Conservation (phyloP, 1,140 invertebrate genomes). For the Psilanteris sp. region DNA sequence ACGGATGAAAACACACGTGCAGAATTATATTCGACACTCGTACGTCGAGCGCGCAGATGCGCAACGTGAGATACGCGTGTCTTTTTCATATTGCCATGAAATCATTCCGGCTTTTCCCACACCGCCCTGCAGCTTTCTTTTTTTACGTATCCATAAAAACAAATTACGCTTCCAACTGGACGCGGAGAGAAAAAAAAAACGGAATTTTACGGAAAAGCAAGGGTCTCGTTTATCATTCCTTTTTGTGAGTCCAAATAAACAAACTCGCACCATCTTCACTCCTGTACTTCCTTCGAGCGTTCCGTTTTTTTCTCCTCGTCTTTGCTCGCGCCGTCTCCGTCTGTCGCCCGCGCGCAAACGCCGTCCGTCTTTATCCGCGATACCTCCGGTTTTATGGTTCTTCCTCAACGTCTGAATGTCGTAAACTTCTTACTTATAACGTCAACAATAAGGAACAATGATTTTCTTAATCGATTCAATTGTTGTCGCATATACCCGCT, state of each 20-base stretch:
- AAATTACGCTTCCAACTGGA: not conserved
- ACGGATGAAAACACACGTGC: conserved; percentile 67
- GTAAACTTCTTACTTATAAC: conserved; percentile 46
- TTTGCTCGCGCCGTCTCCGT: not conserved
- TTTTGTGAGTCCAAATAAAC: conserved; percentile 22
- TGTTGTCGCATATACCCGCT: conserved; percentile 39
- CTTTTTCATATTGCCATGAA: conserved; percentile 52
- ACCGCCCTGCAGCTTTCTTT: conserved; percentile 45
- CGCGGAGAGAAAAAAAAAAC: not conserved
- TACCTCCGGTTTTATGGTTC: conserved; percentile 26
- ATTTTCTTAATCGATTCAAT: conserved; percentile 53
- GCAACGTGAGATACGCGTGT: conserved; percentile 46
- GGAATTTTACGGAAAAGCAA: conserved; percentile 23
- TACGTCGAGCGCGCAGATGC: conserved; percentile 41
- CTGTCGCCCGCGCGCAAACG: not conserved
- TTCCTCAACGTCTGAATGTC: conserved; percentile 30
- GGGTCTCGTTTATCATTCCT: conserved; percentile 23
- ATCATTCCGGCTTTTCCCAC: conserved; percentile 50
- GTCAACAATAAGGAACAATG: conserved; percentile 43
- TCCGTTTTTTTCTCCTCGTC: not conserved
- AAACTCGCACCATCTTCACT: conserved; percentile 5
- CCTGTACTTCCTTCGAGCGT: conserved; percentile 14
- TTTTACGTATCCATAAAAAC: conserved; percentile 38
- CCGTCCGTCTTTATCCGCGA: conserved; percentile 7
- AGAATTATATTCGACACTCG: conserved; percentile 62